A percentile compares a stretch with the other conserved stretches of the same genome.
Conservation (phyloP, 1,140 invertebrate species). For the Leguminivora glycinivorella region DNA sequence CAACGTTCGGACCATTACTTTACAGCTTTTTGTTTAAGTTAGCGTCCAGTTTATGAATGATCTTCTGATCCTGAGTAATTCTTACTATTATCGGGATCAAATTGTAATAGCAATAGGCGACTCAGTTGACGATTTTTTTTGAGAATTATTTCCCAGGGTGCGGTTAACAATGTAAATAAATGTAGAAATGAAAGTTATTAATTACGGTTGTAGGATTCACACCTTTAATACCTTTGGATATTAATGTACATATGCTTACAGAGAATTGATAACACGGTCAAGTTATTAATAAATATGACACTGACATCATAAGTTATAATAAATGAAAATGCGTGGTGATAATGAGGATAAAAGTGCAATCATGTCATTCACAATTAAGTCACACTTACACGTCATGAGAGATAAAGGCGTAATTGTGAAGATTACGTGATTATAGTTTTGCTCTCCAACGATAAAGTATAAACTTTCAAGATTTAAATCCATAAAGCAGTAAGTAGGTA, state of each 20-base stretch:
- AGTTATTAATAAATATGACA: not conserved
- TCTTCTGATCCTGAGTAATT: too few species aligned
- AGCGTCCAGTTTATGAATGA: not conserved
- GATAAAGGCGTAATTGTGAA: not conserved
- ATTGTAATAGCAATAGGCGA: too few species aligned
- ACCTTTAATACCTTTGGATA: not conserved
- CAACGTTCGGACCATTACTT: not conserved
- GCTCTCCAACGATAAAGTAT: not conserved
- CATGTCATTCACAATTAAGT: slow-evolving; percentile 6
- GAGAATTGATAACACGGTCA: not conserved
- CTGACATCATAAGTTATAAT: not conserved
- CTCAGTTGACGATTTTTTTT: not conserved
- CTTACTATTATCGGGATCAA: too few species aligned
- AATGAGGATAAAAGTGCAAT: slow-evolving; percentile 3
- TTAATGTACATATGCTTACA: not conserved
- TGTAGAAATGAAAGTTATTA: not conserved
- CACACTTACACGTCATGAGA: not conserved
- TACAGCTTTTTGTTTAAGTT: not conserved
- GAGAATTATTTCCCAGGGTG: not conserved
- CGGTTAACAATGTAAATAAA: not conserved
- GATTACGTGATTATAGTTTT: not conserved
- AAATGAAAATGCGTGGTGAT: not conserved
- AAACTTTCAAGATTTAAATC: not conserved
- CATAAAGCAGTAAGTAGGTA: too few species aligned
- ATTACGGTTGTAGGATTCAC: not conserved